Conservation (phyloP, 2,888 invertebrate species). For the Cyclophora albipunctata region DNA sequence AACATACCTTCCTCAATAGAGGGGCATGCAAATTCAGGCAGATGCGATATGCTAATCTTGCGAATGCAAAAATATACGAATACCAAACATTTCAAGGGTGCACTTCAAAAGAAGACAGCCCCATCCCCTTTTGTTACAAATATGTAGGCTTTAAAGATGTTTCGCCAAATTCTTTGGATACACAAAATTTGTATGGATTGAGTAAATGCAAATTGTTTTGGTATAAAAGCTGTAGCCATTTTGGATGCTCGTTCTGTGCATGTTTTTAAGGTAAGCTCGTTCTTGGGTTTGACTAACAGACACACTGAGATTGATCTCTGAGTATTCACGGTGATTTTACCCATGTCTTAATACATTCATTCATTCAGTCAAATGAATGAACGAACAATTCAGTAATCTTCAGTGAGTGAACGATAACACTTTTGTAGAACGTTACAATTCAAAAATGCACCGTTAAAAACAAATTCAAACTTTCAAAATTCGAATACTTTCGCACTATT, state of each 20-base stretch:
- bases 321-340: not conserved
- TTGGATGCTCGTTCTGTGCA: too few species aligned
- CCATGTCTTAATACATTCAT: too few species aligned
- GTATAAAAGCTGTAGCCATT: not conserved
- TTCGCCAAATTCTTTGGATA: too few species aligned
- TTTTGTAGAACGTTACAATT: too few species aligned
- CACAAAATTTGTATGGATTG: too few species aligned
- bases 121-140: conserved; percentile 7
- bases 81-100: conserved; percentile 22
- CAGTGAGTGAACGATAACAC: too few species aligned
- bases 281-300: too few species aligned
- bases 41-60: conserved; percentile 30
- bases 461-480: not conserved
- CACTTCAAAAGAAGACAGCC: conserved; percentile 20
- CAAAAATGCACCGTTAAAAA: not conserved
- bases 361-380: too few species aligned
- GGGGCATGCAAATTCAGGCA: conserved; percentile 25
- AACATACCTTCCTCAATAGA: conserved; percentile 7
- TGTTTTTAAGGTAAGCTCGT: too few species aligned
- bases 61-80: conserved; percentile 26
- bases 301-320: too few species aligned
- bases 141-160: conserved; percentile 1
- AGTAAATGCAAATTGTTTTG: conserved; percentile 1
- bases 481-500: not conserved
- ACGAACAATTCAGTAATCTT: too few species aligned